Evolutionary conservation across 2,797 vertebrate genomes (phyloP), one percentile per base, ranked within the genome.

Genomic region (Sebastes trivittatus): DNA sequence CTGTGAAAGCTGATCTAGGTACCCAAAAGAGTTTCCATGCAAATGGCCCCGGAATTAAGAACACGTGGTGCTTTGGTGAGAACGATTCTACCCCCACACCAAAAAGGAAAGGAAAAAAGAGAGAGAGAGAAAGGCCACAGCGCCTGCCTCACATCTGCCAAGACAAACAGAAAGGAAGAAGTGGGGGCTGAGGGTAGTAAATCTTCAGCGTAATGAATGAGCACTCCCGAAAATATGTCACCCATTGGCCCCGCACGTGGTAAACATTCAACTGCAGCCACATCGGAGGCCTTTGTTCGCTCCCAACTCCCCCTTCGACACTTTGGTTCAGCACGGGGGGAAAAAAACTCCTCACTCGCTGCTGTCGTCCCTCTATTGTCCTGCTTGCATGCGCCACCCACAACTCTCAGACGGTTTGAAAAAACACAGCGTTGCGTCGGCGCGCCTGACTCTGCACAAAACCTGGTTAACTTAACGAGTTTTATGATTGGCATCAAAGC

Each of bases 131-230:
- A 84, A 90, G 90, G 85, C 86, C 88, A 87, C 88, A 88, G 94
- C 82, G 93, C 90, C 93, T 90, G 93, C 90, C 90, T 95, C 91
- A 95, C 95, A 97, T 96, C 94, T 96, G 95, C 94, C 95, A 94
- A 93, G 88, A 89, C 87, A 95, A 96, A 95, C 89, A 93, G 93
- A 92, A 78, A 66, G 75, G 92, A 89, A 91, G 91, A 78, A 76
- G 81, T 36, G 82, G 82, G 86, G 90, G 88, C 59, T 79, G 79
- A 62, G 92, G 93, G 82, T 79, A 78, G 90, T 96, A 94, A 96
- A 95, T 96, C 91, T 90, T 93, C 79, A 42, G 86, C 82, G 91
- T 94, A 94, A 95, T 93, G 94, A 95, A 95, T 91, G 88, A 94
- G 85, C 83, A 82, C 88, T 86, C 85, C 88, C 62, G 63, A 89